A percentile compares a stretch with the other conserved stretches of the same genome.
Evolutionary conservation across 23 tunicate species (phyloP).

Genomic region (Clavelina lepadiformis): DNA sequence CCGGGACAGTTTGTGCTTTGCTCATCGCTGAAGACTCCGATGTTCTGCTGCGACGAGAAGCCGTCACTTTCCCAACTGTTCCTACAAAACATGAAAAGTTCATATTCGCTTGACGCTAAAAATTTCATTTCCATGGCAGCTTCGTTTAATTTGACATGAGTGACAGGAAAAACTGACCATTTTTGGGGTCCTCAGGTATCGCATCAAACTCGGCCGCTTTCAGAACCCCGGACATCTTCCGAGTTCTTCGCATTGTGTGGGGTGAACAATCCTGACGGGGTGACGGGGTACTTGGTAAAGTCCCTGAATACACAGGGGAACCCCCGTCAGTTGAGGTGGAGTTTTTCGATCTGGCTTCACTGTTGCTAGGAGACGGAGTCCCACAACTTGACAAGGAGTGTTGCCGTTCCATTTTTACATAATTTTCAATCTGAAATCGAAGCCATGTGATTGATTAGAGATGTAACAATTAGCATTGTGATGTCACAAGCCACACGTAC

Average conservation of each 20-base stretch:
- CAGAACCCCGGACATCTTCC: conserved; percentile 23
- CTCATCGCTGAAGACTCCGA: too few species aligned
- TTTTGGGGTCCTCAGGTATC: conserved; percentile 57
- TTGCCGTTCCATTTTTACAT: conserved; percentile 52
- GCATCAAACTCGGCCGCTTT: conserved; percentile 57
- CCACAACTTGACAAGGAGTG: conserved; percentile 55
- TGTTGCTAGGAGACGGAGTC: conserved; percentile 27
- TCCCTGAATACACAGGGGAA: neutral
- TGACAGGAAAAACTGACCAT: conserved; percentile 20
- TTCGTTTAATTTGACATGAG: neutral
- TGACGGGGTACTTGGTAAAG: neutral
- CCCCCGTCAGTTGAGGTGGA: neutral
- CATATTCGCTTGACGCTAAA: too few species aligned
- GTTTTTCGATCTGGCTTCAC: neutral
- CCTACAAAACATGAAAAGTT: too few species aligned
- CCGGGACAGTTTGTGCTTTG: conserved; percentile 75
- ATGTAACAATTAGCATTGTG: neutral
- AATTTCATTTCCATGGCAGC: too few species aligned
- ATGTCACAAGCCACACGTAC: conserved; percentile 15
- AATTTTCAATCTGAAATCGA: conserved; percentile 46
- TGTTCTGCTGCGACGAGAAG: too few species aligned
- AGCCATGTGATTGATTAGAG: neutral
- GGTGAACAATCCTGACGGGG: conserved; percentile 4
- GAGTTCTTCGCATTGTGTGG: neutral
- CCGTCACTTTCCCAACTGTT: too few species aligned